Evolutionary conservation across 2,888 invertebrate genomes (phyloP).

Genomic region (Metellina segmentata): DNA sequence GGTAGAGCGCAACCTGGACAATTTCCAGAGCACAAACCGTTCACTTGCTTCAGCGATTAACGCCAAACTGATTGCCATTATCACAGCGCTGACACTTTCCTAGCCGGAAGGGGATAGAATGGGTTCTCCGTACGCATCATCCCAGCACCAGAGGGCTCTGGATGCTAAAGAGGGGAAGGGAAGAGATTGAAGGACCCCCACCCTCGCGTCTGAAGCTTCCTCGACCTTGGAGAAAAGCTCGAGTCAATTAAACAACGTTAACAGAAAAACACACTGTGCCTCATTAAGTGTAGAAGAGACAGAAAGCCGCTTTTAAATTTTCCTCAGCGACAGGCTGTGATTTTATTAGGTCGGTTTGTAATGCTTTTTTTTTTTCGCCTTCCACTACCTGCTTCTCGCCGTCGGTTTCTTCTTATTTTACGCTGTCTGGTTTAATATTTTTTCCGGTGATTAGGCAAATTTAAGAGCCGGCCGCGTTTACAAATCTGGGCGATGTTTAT

Average conservation of each 20-base stretch:
- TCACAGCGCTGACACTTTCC: constrained; percentile 63
- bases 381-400: constrained; percentile 35
- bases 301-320: constrained; percentile 72
- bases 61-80: constrained; percentile 68
- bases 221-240: constrained; percentile 62
- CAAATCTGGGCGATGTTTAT: constrained; percentile 68
- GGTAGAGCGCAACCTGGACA: neutral
- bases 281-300: constrained; percentile 71
- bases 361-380: constrained; percentile 40
- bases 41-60: constrained; percentile 48
- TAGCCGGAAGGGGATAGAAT: constrained; percentile 19
- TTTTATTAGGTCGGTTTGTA: constrained; percentile 72
- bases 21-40: neutral
- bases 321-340: constrained; percentile 61
- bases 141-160: constrained; percentile 69
- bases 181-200: constrained; percentile 55
- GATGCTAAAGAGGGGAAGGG: constrained; percentile 37
- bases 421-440: constrained; percentile 73
- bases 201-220: neutral
- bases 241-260: constrained; percentile 75
- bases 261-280: constrained; percentile 71
- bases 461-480: constrained; percentile 61
- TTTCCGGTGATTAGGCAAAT: constrained; percentile 75
- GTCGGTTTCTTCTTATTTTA: constrained; percentile 58
- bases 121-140: neutral